Conservation (phyloP, 2,888 invertebrate species). For the Plagodis dolabraria region DNA sequence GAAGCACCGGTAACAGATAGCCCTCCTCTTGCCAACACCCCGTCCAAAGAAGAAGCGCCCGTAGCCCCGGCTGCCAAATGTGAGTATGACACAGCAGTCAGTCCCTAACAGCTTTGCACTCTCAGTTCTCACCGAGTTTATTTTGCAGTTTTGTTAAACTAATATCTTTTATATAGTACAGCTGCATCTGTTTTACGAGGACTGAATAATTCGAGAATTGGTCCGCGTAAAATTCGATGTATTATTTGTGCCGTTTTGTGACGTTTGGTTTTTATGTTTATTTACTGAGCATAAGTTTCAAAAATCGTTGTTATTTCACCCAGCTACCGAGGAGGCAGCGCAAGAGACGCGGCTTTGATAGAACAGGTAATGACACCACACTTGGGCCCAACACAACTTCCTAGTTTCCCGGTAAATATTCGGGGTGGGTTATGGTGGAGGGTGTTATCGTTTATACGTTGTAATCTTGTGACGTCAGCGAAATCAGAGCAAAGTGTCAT, state of each 20-base stretch:
- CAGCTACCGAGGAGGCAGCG: conserved; percentile 85
- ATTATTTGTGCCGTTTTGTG: conserved; percentile 82
- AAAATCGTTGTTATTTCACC: conserved; percentile 84
- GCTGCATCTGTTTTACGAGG: conserved; percentile 66
- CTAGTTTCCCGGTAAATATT: conserved; percentile 42
- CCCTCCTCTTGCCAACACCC: conserved; percentile 73
- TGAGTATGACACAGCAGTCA: conserved; percentile 62
- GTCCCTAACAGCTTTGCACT: conserved; percentile 76
- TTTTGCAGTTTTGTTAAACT: conserved; percentile 81
- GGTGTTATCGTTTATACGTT: conserved; percentile 29
- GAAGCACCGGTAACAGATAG: conserved; percentile 55
- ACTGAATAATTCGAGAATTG: conserved; percentile 34
- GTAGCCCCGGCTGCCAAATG: conserved; percentile 70
- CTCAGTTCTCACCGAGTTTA: conserved; percentile 76
- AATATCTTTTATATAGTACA: conserved; percentile 67
- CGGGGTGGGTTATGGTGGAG: conserved; percentile 49
- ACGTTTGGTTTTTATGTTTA: conserved; percentile 81
- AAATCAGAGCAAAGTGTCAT: conserved; percentile 19
- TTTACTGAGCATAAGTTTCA: conserved; percentile 80
- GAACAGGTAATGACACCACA: conserved; percentile 79
- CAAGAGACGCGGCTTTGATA: conserved; percentile 86
- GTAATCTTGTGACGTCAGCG: conserved; percentile 34
- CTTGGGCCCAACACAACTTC: conserved; percentile 75
- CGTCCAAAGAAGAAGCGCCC: conserved; percentile 69
- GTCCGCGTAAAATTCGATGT: conserved; percentile 58